Evolutionary conservation across 92 coral and sea anemone species (phyloP).

Genomic region (Montipora capitata): DNA sequence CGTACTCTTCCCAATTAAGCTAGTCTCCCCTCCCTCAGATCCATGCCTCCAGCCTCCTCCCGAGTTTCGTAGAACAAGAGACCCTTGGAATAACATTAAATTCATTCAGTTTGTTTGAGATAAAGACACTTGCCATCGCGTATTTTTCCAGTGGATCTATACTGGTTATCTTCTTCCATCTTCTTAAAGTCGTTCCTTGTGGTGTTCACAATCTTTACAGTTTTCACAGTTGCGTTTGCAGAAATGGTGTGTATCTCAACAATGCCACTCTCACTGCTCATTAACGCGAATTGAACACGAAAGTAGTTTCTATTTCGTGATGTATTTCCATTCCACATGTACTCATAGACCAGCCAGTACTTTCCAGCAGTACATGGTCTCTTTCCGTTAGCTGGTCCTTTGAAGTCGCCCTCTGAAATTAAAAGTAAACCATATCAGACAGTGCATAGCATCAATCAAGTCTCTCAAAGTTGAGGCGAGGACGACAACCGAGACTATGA

Average conservation of each 20-base stretch:
- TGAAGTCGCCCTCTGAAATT: not conserved
- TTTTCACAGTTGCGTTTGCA: constrained; percentile 45
- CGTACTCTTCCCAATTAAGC: no score
- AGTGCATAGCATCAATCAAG: not conserved
- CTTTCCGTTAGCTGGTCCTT: not conserved
- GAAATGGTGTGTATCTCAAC: constrained; percentile 56
- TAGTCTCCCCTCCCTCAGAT: no score
- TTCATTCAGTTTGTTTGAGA: not conserved
- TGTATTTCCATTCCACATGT: not conserved
- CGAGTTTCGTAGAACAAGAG: no score
- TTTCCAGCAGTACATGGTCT: constrained; percentile 25
- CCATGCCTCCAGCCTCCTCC: no score
- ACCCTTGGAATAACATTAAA: no score
- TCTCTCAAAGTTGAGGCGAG: no score
- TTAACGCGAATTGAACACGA: constrained; percentile 52
- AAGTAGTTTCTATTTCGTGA: not conserved
- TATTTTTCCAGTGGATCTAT: constrained; percentile 31
- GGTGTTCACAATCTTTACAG: not conserved
- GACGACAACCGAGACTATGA: no score
- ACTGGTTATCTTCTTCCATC: not conserved
- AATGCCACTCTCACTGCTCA: not conserved
- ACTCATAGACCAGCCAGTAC: constrained; percentile 48
- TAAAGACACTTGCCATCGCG: constrained; percentile 31
- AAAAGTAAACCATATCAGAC: not conserved
- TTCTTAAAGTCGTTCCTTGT: constrained; percentile 7